Evolutionary conservation across 2,797 vertebrate species (phyloP).

Genomic region (Eulemur rubriventer): DNA sequence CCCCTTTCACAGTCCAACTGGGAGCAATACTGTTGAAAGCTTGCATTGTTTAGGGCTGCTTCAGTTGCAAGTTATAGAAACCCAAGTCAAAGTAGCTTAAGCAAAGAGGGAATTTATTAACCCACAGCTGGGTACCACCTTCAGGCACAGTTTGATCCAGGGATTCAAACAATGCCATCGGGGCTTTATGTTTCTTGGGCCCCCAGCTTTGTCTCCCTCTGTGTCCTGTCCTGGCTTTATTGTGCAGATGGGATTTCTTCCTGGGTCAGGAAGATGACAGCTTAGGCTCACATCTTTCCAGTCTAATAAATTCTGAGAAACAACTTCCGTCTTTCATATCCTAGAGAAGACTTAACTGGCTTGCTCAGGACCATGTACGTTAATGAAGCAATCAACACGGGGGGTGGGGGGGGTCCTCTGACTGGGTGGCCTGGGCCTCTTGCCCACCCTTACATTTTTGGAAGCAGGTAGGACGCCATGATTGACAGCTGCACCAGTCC

Average conservation of each 20-base stretch:
- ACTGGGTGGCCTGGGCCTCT: background rate
- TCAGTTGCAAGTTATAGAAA: background rate
- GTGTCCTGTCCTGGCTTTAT: background rate
- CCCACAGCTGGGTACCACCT: background rate
- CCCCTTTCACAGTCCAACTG: background rate
- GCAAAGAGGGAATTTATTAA: background rate
- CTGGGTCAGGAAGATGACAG: background rate
- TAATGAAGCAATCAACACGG: background rate
- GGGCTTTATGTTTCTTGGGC: background rate
- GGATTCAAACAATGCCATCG: background rate
- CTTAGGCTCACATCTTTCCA: background rate
- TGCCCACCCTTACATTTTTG: background rate
- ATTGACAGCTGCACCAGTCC: background rate
- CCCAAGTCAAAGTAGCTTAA: background rate
- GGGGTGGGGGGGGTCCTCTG: background rate
- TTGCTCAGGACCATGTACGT: background rate
- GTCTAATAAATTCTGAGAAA: background rate
- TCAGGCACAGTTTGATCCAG: slow-evolving; percentile 14
- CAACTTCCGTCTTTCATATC: background rate
- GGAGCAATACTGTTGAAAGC: background rate
- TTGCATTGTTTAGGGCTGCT: background rate
- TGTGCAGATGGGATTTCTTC: background rate
- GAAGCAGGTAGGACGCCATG: background rate
- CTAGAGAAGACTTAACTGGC: background rate
- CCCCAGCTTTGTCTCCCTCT: background rate